Percentiles rank a stretch among this genome's conserved stretches.
Conservation (phyloP, 2,888 invertebrate species). For the Epicampocera succincta region DNA sequence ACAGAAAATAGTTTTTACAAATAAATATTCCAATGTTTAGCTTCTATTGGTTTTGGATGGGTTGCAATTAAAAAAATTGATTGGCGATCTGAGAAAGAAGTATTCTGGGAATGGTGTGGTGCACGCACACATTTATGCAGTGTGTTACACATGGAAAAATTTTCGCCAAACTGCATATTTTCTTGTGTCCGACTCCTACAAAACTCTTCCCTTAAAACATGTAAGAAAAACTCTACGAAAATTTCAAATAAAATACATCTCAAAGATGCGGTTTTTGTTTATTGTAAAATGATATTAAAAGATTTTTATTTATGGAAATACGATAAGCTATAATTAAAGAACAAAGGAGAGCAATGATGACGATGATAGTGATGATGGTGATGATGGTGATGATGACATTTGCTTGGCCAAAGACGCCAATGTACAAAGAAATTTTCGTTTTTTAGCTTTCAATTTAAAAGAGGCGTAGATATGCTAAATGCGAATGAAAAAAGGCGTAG, state of each 20-base stretch:
- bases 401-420: constrained; percentile 34
- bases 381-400: constrained; percentile 57
- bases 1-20: no score
- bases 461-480: constrained; percentile 80
- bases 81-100: no score
- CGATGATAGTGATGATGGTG: constrained; percentile 43
- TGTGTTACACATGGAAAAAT: no score
- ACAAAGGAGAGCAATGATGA: constrained; percentile 62
- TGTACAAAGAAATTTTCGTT: constrained; percentile 15
- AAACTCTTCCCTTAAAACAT: no score
- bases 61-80: no score
- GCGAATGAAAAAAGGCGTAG: constrained; percentile 79
- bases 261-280: constrained; percentile 1
- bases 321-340: constrained; percentile 80
- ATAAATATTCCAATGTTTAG: no score
- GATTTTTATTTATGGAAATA: constrained; percentile 77
- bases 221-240: neutral
- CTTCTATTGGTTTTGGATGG: no score
- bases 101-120: no score
- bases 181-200: neutral
- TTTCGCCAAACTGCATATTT: no score
- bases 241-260: no score
- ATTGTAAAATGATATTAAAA: constrained; percentile 22
- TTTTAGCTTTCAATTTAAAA: constrained; percentile 27
- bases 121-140: no score